Evolutionary conservation across 2,113 vertebrate genomes (phyloP).

Genomic region (Nanorana parkeri): DNA sequence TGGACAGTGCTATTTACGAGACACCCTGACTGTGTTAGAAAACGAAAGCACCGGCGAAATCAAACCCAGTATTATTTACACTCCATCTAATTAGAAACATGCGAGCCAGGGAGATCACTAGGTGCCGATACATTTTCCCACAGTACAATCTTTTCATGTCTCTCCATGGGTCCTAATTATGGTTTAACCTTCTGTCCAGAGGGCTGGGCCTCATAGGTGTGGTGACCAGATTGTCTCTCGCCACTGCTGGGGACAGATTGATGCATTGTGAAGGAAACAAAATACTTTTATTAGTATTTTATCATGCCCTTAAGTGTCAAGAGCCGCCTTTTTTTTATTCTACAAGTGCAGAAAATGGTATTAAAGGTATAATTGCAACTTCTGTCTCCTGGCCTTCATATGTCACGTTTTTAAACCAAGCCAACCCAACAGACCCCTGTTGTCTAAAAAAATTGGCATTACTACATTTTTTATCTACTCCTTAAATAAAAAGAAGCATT

Average conservation of each 20-base stretch:
- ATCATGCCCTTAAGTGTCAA: too few species aligned
- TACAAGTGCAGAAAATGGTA: too few species aligned
- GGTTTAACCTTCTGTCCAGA: neutral
- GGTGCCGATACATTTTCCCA: slow-evolving; percentile 3
- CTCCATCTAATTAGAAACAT: slow-evolving; percentile 2
- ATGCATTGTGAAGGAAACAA: neutral
- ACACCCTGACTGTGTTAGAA: neutral
- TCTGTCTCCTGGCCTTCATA: too few species aligned
- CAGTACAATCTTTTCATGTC: neutral
- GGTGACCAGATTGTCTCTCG: neutral
- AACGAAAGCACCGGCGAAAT: neutral
- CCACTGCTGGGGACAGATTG: neutral
- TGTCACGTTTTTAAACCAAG: too few species aligned
- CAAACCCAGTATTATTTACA: neutral
- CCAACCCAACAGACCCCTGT: too few species aligned
- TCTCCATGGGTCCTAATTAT: slow-evolving; percentile 6
- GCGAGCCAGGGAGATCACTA: neutral
- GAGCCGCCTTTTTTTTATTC: too few species aligned
- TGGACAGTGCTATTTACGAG: too few species aligned
- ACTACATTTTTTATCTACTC: too few species aligned
- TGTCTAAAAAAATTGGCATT: too few species aligned
- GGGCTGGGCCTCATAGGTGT: neutral
- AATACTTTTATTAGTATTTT: neutral
- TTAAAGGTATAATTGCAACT: too few species aligned
- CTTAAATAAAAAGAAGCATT: too few species aligned